phyloP scores from a whole-genome alignment of 2,888 invertebrate species.

The Metallyticus violacea region DNA sequence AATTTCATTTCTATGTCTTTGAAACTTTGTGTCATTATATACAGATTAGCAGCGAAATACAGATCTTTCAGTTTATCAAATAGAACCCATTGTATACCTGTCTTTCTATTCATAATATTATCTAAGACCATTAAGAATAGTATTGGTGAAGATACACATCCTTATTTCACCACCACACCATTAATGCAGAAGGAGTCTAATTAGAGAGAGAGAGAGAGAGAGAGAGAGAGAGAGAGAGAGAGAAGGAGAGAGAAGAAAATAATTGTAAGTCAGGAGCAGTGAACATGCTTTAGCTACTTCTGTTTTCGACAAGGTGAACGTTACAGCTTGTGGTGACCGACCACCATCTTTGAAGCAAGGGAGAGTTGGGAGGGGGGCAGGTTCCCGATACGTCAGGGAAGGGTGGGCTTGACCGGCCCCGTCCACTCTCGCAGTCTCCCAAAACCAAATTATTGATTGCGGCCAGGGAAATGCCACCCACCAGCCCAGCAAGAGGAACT shows the following conservation, averaged over 20 bases:
- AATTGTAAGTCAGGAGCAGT: not conserved
- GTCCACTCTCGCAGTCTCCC: conserved; percentile 15
- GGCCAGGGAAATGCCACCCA: conserved; percentile 18
- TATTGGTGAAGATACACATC: too few species aligned
- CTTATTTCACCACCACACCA: too few species aligned
- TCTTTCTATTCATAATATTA: too few species aligned
- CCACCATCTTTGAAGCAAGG: not conserved
- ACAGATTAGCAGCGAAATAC: too few species aligned
- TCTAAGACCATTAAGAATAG: too few species aligned
- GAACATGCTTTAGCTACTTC: not conserved
- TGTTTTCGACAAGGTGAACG: too few species aligned
- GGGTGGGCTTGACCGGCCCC: conserved; percentile 10
- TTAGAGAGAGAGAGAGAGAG: too few species aligned
- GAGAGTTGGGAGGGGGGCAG: not conserved
- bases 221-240: not conserved
- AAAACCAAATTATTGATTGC: conserved; percentile 21
- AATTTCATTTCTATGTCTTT: too few species aligned
- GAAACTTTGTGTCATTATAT: too few species aligned
- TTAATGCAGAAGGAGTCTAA: too few species aligned
- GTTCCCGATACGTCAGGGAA: not conserved
- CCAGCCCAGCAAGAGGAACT: not conserved
- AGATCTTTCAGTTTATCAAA: too few species aligned
- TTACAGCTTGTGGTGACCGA: not conserved
- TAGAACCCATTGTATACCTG: too few species aligned
- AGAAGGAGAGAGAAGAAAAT: not conserved